These are phyloP conservation scores for Lipotes vexillifer DNA, from an alignment of 2,113 vertebrate genomes.

Conservation along the genomic window DNA sequence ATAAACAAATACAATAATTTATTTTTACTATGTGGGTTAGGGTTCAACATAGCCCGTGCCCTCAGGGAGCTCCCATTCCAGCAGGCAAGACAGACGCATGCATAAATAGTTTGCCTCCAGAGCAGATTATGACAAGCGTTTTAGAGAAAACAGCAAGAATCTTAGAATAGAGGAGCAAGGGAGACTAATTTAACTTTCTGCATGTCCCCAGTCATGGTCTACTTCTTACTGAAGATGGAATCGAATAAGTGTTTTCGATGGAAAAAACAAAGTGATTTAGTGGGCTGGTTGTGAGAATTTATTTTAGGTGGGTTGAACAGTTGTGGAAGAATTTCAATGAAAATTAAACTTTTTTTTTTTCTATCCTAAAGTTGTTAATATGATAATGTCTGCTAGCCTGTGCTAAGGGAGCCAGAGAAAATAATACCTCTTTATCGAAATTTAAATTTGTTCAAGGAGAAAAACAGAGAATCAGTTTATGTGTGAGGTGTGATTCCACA, in stretches of 20 bases:
- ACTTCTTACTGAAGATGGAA: constrained; percentile 1
- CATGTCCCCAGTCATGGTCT: background rate
- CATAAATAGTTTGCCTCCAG: background rate
- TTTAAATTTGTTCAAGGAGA: constrained; percentile 7
- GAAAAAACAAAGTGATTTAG: background rate
- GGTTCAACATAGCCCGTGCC: background rate
- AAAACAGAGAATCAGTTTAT: background rate
- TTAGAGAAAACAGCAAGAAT: constrained; percentile 2
- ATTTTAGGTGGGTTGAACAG: constrained; percentile 37
- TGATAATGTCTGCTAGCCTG: background rate
- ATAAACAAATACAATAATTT: background rate
- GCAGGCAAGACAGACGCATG: background rate
- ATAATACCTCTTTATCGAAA: constrained; percentile 19
- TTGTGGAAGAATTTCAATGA: background rate
- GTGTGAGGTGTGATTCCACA: background rate
- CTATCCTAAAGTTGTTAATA: constrained; percentile 11
- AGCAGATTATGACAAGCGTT: background rate
- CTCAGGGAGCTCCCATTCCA: background rate
- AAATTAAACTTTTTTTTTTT: constrained; percentile 10
- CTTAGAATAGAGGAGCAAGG: background rate
- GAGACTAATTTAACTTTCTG: constrained; percentile 1
- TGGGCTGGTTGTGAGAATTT: background rate
- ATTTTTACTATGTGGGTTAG: background rate
- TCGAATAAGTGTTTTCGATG: constrained; percentile 8
- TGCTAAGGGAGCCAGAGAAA: background rate